Evolutionary conservation across 2,888 invertebrate genomes (phyloP).

Genomic region (Heliconius charithonia): DNA sequence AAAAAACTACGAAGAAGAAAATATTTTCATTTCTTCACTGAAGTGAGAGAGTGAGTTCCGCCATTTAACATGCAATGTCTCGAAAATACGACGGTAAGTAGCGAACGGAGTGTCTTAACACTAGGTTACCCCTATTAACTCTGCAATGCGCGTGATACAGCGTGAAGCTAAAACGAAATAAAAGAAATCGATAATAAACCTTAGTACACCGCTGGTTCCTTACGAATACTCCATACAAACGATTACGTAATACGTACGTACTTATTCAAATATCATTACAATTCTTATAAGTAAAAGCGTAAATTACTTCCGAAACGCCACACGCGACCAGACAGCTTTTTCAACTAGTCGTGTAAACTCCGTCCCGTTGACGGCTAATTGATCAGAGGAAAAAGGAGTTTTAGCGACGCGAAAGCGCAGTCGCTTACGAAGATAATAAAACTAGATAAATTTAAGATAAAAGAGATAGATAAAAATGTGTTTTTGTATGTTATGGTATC

Average conservation of each 20-base stretch:
- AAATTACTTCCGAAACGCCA: slow-evolving; percentile 55
- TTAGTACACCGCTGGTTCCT: slow-evolving; percentile 46
- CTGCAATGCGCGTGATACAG: no score
- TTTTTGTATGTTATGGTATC: background rate
- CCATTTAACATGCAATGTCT: no score
- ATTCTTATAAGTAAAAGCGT: slow-evolving; percentile 50
- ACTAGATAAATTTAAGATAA: slow-evolving; percentile 9
- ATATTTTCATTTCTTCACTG: no score
- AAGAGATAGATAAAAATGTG: background rate
- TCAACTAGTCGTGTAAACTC: slow-evolving; percentile 50
- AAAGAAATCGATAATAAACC: background rate
- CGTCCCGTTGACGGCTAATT: slow-evolving; percentile 39
- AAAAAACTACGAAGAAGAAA: no score
- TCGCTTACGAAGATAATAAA: slow-evolving; percentile 10
- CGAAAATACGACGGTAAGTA: no score
- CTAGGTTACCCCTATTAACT: no score
- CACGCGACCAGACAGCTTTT: slow-evolving; percentile 52
- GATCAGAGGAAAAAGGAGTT: slow-evolving; percentile 18
- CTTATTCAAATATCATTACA: slow-evolving; percentile 48
- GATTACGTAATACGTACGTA: background rate
- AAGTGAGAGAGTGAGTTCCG: no score
- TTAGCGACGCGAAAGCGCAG: slow-evolving; percentile 3
- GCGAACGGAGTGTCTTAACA: no score
- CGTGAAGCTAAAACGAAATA: no score
- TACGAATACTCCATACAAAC: slow-evolving; percentile 34